Evolutionary conservation across 2,888 invertebrate species (phyloP).

Genomic region (Ophion ventricosus): DNA sequence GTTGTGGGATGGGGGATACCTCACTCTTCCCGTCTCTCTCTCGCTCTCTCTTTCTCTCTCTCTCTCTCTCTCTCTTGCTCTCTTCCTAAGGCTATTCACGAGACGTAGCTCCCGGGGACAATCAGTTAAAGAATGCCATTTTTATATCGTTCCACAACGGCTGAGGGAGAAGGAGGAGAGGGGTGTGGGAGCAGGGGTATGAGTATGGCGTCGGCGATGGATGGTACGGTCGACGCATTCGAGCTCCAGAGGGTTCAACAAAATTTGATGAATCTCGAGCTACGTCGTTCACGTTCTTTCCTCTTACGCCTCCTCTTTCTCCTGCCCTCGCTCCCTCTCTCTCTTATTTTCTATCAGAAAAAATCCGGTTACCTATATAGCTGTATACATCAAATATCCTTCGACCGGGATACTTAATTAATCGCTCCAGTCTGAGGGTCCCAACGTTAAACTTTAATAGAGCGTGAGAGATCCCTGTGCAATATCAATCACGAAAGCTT

Average conservation of each 20-base stretch:
- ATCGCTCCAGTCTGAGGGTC: conserved; percentile 53
- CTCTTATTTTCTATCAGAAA: conserved; percentile 57
- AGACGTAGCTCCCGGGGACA: conserved; percentile 76
- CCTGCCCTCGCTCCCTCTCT: conserved; percentile 11
- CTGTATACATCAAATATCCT: conserved; percentile 30
- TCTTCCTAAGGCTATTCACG: conserved; percentile 66
- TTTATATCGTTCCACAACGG: conserved; percentile 75
- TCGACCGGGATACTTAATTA: conserved; percentile 62
- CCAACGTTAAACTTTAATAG: conserved; percentile 59
- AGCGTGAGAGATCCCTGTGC: conserved; percentile 51
- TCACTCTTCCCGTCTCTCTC: neutral
- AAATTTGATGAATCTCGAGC: conserved; percentile 76
- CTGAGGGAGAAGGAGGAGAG: neutral
- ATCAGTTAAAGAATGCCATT: conserved; percentile 80
- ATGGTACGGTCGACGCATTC: conserved; percentile 63
- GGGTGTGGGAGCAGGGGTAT: conserved; percentile 22
- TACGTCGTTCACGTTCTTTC: conserved; percentile 51
- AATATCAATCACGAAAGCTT: conserved; percentile 59
- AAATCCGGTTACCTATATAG: conserved; percentile 19
- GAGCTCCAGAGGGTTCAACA: conserved; percentile 69
- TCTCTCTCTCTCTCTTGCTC: conserved; percentile 1
- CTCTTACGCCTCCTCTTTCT: conserved; percentile 28
- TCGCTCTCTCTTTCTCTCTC: conserved; percentile 15
- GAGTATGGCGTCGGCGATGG: conserved; percentile 59
- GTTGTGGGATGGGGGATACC: conserved; percentile 40